These are phyloP conservation scores for Darwinula stevensoni DNA, from an alignment of 2,888 invertebrate species.

Conservation along the genomic window DNA sequence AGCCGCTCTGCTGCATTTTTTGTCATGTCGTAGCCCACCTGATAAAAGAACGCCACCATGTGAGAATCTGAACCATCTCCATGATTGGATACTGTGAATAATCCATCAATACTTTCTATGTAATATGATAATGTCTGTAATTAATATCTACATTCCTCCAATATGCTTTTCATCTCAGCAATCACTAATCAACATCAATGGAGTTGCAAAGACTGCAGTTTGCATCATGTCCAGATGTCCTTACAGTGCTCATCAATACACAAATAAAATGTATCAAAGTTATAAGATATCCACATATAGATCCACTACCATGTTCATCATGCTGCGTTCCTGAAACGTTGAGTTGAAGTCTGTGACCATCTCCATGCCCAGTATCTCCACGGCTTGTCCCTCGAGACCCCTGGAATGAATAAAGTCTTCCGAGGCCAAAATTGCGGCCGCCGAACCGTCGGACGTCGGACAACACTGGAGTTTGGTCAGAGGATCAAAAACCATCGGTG, in stretches of 20 bases:
- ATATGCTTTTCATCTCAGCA: no score
- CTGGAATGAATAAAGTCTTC: constrained; percentile 64
- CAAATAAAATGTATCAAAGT: no score
- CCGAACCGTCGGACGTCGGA: constrained; percentile 94
- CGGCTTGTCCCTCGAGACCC: constrained; percentile 51
- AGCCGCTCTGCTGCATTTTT: constrained; percentile 42
- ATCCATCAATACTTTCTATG: no score
- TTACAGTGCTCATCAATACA: no score
- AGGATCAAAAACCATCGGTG: constrained; percentile 64
- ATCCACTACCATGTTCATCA: constrained; percentile 32
- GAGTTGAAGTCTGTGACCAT: constrained; percentile 74
- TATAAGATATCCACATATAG: no score
- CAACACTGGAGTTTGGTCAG: constrained; percentile 91
- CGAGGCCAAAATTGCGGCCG: constrained; percentile 64
- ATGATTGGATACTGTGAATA: no score
- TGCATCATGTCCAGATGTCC: no score
- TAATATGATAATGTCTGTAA: no score
- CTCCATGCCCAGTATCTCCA: constrained; percentile 88
- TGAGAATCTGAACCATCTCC: no score
- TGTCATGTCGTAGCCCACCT: constrained; percentile 80
- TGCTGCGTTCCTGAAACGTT: constrained; percentile 49
- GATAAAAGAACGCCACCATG: constrained; percentile 9
- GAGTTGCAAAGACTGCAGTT: no score
- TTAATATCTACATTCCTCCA: no score
- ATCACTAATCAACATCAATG: no score